phyloP scores from a whole-genome alignment of 2,113 vertebrate species.

The Sakesphorus luctuosus region DNA sequence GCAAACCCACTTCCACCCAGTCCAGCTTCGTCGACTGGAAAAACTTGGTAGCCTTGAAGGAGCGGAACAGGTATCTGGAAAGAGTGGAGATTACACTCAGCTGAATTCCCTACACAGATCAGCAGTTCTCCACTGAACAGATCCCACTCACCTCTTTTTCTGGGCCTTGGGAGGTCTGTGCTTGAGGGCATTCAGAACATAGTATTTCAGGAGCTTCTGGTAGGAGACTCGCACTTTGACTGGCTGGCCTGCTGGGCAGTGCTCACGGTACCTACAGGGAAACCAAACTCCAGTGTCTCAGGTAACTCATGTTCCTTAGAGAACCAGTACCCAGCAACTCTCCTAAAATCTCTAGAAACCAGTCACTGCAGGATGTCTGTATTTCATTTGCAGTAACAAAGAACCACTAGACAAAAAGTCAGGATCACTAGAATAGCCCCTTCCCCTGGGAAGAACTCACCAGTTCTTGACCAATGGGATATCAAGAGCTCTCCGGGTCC shows the following conservation, averaged over 20 bases:
- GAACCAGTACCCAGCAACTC: neutral
- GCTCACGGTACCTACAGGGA: constrained; percentile 90
- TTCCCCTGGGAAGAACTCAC: constrained; percentile 64
- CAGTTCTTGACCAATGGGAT: constrained; percentile 98
- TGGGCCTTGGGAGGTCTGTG: constrained; percentile 98
- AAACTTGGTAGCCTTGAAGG: constrained; percentile 99
- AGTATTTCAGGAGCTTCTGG: constrained; percentile 98
- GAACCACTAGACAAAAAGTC: neutral
- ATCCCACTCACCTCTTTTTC: constrained; percentile 88
- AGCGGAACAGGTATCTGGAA: constrained; percentile 94
- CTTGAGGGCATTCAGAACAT: constrained; percentile 97
- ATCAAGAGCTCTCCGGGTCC: constrained; percentile 94
- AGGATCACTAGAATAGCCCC: neutral
- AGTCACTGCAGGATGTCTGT: neutral
- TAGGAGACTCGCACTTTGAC: constrained; percentile 98
- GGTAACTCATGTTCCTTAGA: neutral
- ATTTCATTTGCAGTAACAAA: neutral
- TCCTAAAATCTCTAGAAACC: neutral
- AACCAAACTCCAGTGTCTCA: neutral
- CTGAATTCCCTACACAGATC: neutral
- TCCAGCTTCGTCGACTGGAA: constrained; percentile 99
- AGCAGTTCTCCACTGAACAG: neutral
- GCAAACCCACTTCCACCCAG: constrained; percentile 98
- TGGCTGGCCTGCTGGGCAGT: constrained; percentile 96
- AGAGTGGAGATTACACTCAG: neutral